A percentile compares a stretch with the other conserved stretches of the same genome.
Evolutionary conservation across 2,113 vertebrate species (phyloP).

Genomic region (Otus sunia): DNA sequence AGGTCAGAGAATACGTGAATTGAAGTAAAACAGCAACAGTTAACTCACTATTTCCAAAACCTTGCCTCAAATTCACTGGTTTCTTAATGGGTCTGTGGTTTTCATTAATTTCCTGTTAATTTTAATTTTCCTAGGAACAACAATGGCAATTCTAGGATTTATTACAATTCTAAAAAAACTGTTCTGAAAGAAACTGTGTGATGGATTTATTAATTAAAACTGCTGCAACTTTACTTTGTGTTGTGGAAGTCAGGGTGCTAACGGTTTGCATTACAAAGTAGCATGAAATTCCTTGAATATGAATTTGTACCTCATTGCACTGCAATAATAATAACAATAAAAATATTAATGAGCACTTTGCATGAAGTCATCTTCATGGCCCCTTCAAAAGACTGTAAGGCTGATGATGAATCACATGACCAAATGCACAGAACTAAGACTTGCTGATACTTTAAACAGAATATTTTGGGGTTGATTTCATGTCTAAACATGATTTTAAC

Average conservation of each 20-base stretch:
- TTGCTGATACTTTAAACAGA: background rate
- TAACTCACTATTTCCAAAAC: background rate
- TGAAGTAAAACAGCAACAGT: background rate
- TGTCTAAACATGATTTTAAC: background rate
- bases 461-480: background rate
- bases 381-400: background rate
- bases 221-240: background rate
- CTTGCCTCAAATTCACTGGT: background rate
- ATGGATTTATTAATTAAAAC: background rate
- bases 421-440: slow-evolving; percentile 2
- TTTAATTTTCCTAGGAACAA: background rate
- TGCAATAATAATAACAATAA: background rate
- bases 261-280: background rate
- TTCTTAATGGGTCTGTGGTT: background rate
- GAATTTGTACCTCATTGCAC: background rate
- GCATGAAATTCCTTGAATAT: background rate
- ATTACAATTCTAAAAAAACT: background rate
- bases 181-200: background rate
- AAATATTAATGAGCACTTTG: background rate
- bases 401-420: background rate
- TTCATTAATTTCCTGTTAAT: background rate
- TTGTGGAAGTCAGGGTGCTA: background rate
- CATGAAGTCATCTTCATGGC: background rate
- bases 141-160: background rate
- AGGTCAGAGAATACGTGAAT: background rate